These are phyloP conservation scores for Orchesellides sinensis DNA, from an alignment of 2,888 invertebrate genomes.

Conservation along the genomic window DNA sequence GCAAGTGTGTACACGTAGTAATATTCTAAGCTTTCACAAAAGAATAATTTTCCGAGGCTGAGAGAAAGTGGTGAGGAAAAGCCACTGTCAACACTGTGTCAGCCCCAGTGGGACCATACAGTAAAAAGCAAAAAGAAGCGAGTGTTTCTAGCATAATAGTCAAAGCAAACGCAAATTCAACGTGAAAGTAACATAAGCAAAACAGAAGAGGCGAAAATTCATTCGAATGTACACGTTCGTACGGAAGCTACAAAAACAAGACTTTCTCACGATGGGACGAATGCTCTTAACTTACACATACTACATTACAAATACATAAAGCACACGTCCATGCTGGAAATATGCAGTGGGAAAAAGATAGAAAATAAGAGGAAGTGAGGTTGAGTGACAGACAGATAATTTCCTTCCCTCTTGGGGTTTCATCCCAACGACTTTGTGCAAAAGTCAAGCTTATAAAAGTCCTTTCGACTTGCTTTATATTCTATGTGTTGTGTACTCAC, in stretches of 20 bases:
- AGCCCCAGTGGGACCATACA: conserved; percentile 33
- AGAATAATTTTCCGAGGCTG: conserved; percentile 8
- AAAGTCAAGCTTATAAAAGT: conserved; percentile 57
- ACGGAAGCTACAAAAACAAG: conserved; percentile 1
- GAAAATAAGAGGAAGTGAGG: conserved; percentile 59
- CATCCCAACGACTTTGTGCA: conserved; percentile 56
- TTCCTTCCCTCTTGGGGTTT: conserved; percentile 65
- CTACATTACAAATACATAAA: conserved; percentile 51
- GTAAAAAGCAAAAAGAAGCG: conserved; percentile 2
- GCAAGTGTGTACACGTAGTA: background rate
- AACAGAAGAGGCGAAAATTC: conserved; percentile 26
- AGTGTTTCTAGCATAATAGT: conserved; percentile 19
- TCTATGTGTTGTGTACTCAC: too few relatives aligned
- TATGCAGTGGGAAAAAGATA: conserved; percentile 18
- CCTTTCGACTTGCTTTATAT: too few relatives aligned
- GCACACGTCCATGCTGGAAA: conserved; percentile 5
- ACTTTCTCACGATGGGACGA: conserved; percentile 17
- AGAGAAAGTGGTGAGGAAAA: conserved; percentile 35
- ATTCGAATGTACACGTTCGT: background rate
- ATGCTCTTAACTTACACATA: conserved; percentile 27
- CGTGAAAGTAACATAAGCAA: conserved; percentile 15
- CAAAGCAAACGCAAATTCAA: conserved; percentile 28
- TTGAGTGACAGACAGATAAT: conserved; percentile 67
- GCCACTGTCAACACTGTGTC: conserved; percentile 53
- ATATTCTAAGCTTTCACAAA: background rate